These are phyloP conservation scores for Arrhamphus sclerolepis DNA, from an alignment of 2,797 vertebrate species.

Conservation along the genomic window DNA sequence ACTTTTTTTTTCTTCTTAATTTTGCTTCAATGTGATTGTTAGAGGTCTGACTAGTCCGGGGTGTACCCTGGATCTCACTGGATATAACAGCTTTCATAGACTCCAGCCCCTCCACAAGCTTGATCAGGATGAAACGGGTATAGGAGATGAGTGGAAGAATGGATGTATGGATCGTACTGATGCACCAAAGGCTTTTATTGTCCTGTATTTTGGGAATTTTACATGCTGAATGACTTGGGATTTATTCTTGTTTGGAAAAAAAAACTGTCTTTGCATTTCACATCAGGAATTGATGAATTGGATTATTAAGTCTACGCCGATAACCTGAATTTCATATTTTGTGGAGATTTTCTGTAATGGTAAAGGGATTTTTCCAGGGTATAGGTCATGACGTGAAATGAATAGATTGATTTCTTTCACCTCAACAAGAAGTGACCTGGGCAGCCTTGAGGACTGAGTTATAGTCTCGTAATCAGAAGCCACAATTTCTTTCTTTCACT, in stretches of 20 bases:
- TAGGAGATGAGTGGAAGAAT: too few species aligned
- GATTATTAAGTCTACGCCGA: conserved; percentile 21
- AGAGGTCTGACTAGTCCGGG: background rate
- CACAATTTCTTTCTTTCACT: conserved; percentile 4
- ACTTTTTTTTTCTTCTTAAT: conserved; percentile 5
- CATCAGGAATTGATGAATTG: conserved; percentile 51
- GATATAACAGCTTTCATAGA: too few species aligned
- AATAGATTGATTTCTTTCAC: conserved; percentile 31
- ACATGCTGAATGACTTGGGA: conserved; percentile 23
- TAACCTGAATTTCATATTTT: conserved; percentile 42
- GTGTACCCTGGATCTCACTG: too few species aligned
- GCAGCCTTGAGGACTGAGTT: conserved; percentile 8
- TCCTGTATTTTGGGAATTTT: conserved; percentile 41
- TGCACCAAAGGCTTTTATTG: too few species aligned
- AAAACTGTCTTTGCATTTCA: conserved; percentile 34
- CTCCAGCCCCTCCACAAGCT: too few species aligned
- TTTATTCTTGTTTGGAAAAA: conserved; percentile 31
- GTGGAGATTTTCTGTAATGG: conserved; percentile 36
- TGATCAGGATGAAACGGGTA: too few species aligned
- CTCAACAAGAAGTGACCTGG: conserved; percentile 21
- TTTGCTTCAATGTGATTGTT: conserved; percentile 23
- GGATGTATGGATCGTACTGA: too few species aligned
- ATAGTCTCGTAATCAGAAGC: conserved; percentile 8
- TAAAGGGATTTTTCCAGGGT: conserved; percentile 13
- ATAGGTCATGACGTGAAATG: conserved; percentile 35